Percentiles rank a stretch among this genome's conserved stretches.
phyloP scores from a whole-genome alignment of 2,113 vertebrate species.

The Amphilophus citrinellus region DNA sequence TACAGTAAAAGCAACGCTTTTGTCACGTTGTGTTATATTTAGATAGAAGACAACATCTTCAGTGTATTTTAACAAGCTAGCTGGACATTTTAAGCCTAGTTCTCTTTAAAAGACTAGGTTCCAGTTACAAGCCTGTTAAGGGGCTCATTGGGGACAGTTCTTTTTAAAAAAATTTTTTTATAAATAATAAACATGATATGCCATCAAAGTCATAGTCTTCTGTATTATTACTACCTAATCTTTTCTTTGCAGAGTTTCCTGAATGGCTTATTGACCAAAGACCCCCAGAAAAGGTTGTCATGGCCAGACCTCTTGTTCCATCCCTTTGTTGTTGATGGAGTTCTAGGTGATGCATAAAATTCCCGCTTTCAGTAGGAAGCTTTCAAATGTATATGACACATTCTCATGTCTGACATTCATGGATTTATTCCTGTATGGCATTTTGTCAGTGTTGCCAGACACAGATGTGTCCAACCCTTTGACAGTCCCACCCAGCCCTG shows the following conservation, averaged over 20 bases:
- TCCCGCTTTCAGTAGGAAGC: neutral
- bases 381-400: neutral
- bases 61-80: neutral
- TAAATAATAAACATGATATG: neutral
- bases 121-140: neutral
- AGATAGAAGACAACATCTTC: neutral
- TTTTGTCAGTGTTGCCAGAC: constrained; percentile 81
- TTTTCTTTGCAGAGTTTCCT: constrained; percentile 88
- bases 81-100: neutral
- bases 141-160: neutral
- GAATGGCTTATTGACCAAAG: constrained; percentile 94
- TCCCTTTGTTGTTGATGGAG: constrained; percentile 90
- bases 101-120: neutral
- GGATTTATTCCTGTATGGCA: neutral
- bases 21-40: neutral
- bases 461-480: constrained; percentile 85
- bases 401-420: neutral
- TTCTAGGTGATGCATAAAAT: constrained; percentile 84
- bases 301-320: constrained; percentile 94
- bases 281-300: constrained; percentile 88
- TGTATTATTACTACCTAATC: constrained; percentile 3
- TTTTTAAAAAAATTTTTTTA: too few relatives aligned
- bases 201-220: neutral
- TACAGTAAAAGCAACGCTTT: constrained; percentile 59
- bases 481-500: constrained; percentile 85